Base-by-base conservation (phyloP, 2,888 invertebrate species). In the Tachina lurida region DNA sequence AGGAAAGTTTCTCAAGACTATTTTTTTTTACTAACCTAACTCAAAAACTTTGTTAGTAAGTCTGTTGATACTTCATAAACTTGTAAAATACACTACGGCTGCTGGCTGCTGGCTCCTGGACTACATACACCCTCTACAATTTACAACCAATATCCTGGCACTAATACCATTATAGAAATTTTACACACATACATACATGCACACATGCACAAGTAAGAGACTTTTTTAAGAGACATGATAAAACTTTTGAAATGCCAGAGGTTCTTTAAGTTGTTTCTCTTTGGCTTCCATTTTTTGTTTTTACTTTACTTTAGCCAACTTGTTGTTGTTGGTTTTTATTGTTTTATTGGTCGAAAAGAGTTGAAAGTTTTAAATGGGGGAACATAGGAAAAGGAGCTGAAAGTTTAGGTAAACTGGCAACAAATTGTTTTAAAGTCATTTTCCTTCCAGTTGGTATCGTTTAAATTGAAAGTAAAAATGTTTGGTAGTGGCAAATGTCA, bases 341-440 rank as follows among this genome's bases (percentile, higher is more conserved):
- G 31, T 67, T 78, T 73, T 62, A 56, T 62, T 77, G 68, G 63
- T 49, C 56, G 41, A 82, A 68, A 58, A 49, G 47, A 54, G 60
- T 68, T 68, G 10, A 7, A 74, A 76, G 63, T 67, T 77, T 83
- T 52, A 77, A 77, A 76, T 71, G 43, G 47, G 43, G 47, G 52
- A 58, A 71, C 77, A 74, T 62, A 52, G 58, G 52, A 60, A 81
- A 81, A 73, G 58, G 63, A 85, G 70, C 58, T 75, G 58, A 86
- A 78, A 86, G 85, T 79, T 82, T 82, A 82, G 73, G 45, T 73
- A 68, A 76, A 84, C 80, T 84, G 71, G 73, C 71, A 73, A 62
- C 76, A 84, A 84, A 84, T 80, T 80, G 80, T 84, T 84, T 80
- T 68, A 75, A 85, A 85, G 85, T 82, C 82, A 76, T 86, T 79